These are phyloP conservation scores for Spea bombifrons DNA, from an alignment of 2,113 vertebrate genomes.

Conservation along the genomic window DNA sequence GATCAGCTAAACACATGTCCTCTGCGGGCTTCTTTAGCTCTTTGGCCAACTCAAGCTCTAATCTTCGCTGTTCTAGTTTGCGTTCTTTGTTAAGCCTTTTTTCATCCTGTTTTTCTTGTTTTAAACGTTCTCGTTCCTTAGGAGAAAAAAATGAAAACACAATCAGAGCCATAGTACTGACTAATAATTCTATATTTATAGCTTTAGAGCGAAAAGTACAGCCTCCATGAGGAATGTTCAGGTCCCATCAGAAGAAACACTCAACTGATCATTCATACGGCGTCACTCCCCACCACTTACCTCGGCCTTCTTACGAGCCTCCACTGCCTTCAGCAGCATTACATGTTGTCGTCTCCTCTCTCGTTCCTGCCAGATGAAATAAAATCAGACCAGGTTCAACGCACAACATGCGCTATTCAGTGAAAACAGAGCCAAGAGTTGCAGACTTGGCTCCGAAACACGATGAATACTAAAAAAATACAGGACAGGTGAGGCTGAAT, in stretches of 20 bases:
- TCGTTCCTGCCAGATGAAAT: slow-evolving; percentile 79
- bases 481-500: slow-evolving; percentile 75
- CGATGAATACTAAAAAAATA: slow-evolving; percentile 73
- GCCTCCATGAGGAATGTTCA: too few relatives aligned
- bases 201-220: too few relatives aligned
- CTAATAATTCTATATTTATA: too few relatives aligned
- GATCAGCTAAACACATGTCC: slow-evolving; percentile 93
- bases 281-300: slow-evolving; percentile 64
- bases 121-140: slow-evolving; percentile 88
- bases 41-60: slow-evolving; percentile 90
- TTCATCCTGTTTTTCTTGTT: slow-evolving; percentile 90
- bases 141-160: slow-evolving; percentile 43
- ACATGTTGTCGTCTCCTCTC: slow-evolving; percentile 88
- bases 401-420: slow-evolving; percentile 20
- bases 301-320: slow-evolving; percentile 91
- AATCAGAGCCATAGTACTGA: neutral
- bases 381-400: slow-evolving; percentile 63
- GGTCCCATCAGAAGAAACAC: too few relatives aligned
- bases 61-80: slow-evolving; percentile 81
- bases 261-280: too few relatives aligned
- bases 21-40: slow-evolving; percentile 94
- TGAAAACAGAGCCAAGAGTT: slow-evolving; percentile 58
- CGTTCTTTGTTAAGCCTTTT: slow-evolving; percentile 92
- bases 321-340: slow-evolving; percentile 93
- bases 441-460: slow-evolving; percentile 77